phyloP scores from a whole-genome alignment of 1,140 invertebrate species.

The Mizuhopecten yessoensis region DNA sequence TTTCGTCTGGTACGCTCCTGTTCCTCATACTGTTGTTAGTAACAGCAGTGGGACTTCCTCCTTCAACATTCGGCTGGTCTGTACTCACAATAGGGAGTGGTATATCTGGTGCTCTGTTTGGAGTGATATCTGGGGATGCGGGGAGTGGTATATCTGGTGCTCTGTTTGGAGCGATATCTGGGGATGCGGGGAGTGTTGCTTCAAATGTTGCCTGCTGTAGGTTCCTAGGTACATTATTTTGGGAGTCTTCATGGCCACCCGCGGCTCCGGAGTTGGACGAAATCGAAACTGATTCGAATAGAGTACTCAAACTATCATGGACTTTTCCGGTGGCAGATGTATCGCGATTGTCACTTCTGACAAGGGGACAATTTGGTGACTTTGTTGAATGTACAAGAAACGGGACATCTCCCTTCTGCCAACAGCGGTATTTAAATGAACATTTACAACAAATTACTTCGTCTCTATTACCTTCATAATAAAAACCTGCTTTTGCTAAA shows the following conservation, averaged over 20 bases:
- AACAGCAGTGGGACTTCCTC: neutral
- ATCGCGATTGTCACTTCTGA: neutral
- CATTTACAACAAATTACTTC: slow-evolving; percentile 64
- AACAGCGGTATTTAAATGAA: slow-evolving; percentile 50
- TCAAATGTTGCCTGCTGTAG: neutral
- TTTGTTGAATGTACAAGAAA: slow-evolving; percentile 52
- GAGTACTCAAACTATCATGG: neutral
- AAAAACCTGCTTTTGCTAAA: slow-evolving; percentile 64
- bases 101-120: neutral
- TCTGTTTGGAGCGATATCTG: neutral
- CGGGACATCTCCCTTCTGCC: slow-evolving; percentile 57
- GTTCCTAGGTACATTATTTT: neutral
- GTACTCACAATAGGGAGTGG: neutral
- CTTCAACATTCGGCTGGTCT: neutral
- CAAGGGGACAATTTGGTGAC: slow-evolving; percentile 57
- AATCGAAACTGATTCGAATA: neutral
- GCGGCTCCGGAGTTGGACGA: neutral
- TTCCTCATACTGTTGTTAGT: neutral
- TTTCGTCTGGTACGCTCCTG: neutral
- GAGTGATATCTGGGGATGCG: neutral
- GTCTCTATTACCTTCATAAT: slow-evolving; percentile 59
- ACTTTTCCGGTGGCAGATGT: neutral
- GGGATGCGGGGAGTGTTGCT: neutral
- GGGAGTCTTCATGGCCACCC: neutral
- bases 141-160: neutral